A percentile compares a stretch with the other conserved stretches of the same genome.
Evolutionary conservation across 2,797 vertebrate species (phyloP).

Genomic region (Gadopsis bispinosus): DNA sequence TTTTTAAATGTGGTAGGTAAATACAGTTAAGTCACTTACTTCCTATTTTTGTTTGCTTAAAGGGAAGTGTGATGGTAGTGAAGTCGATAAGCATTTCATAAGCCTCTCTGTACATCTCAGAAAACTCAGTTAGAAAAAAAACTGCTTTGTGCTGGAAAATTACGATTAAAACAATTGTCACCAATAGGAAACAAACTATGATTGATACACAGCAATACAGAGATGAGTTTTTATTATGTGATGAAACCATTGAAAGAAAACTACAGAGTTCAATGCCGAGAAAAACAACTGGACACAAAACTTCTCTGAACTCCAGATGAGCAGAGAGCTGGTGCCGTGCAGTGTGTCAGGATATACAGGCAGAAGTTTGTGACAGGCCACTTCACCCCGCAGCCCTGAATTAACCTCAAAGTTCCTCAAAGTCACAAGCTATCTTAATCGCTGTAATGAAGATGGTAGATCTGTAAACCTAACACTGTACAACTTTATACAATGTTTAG

Average conservation of each 20-base stretch:
- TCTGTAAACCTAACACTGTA: conserved; percentile 6
- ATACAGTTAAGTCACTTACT: not conserved
- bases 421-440: conserved; percentile 24
- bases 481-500: not conserved
- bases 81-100: not conserved
- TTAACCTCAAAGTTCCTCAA: conserved; percentile 52
- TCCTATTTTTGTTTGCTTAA: conserved; percentile 17
- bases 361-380: conserved; percentile 45
- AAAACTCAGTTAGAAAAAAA: not conserved
- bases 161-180: not conserved
- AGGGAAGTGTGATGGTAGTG: not conserved
- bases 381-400: conserved; percentile 28
- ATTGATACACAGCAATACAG: not conserved
- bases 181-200: not conserved
- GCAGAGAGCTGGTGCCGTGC: conserved; percentile 24
- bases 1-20: not conserved
- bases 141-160: not conserved
- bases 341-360: conserved; percentile 31
- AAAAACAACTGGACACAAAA: conserved; percentile 1
- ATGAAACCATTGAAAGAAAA: not conserved
- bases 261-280: not conserved
- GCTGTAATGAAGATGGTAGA: conserved; percentile 8
- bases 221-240: not conserved
- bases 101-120: not conserved
- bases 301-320: conserved; percentile 8